Conservation (phyloP, 2,797 vertebrate genomes). For the Alfaro cultratus region DNA sequence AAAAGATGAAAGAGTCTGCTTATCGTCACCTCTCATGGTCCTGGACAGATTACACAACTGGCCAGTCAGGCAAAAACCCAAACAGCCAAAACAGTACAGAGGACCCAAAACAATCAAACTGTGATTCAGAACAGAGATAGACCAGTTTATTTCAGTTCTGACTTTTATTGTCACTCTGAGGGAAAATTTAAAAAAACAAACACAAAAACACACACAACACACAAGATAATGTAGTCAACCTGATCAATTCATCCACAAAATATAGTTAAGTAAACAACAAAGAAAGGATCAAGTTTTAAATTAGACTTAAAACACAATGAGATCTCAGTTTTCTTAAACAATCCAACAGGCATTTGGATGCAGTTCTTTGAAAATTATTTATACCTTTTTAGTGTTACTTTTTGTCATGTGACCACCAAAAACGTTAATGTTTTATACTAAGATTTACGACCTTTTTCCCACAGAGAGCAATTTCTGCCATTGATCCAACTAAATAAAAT, state of each 20-base stretch:
- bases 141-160: neutral
- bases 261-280: neutral
- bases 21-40: conserved; percentile 1
- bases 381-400: neutral
- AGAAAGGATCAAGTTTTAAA: neutral
- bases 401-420: neutral
- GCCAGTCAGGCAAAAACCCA: neutral
- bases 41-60: neutral
- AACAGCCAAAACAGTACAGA: too few species aligned
- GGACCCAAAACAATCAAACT: neutral
- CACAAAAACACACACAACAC: neutral
- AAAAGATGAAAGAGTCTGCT: neutral
- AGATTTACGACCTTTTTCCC: neutral
- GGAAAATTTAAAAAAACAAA: neutral
- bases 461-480: neutral
- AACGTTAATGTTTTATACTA: neutral
- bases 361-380: neutral
- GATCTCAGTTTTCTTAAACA: neutral
- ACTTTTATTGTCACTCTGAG: neutral
- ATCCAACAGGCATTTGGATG: neutral
- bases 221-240: neutral
- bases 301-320: neutral
- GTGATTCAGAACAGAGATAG: neutral
- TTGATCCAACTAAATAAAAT: neutral
- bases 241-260: neutral